Evolutionary conservation across 1,140 invertebrate genomes (phyloP).

Genomic region (Ganaspis sp.): DNA sequence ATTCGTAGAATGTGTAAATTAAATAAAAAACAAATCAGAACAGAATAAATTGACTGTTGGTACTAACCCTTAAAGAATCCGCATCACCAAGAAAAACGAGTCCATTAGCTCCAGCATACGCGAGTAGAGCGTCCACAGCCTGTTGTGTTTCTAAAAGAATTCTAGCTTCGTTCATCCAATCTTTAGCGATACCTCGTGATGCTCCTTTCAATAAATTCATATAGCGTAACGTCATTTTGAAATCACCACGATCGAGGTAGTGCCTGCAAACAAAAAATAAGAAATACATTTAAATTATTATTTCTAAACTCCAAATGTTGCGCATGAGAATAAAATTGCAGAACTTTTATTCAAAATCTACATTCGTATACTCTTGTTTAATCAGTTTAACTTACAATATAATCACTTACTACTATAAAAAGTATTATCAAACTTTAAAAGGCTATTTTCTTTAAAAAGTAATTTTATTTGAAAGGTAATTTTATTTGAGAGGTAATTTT

Average conservation of each 20-base stretch:
- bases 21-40: no score
- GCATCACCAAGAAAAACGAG: conserved; percentile 79
- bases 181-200: conserved; percentile 85
- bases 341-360: no score
- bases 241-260: conserved; percentile 90
- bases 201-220: conserved; percentile 93
- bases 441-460: no score
- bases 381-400: no score
- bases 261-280: conserved; percentile 78
- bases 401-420: no score
- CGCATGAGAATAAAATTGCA: no score
- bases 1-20: no score
- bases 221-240: conserved; percentile 90
- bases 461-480: no score
- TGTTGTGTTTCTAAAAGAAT: conserved; percentile 93
- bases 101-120: conserved; percentile 87
- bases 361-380: no score
- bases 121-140: conserved; percentile 90
- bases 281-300: not conserved
- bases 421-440: no score
- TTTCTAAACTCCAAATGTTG: not conserved
- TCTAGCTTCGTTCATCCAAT: conserved; percentile 92
- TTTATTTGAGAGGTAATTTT: no score
- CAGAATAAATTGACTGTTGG: conserved; percentile 14
- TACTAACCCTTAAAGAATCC: conserved; percentile 62